Conservation (phyloP, 2,113 vertebrate species). For the Callospermophilus lateralis region DNA sequence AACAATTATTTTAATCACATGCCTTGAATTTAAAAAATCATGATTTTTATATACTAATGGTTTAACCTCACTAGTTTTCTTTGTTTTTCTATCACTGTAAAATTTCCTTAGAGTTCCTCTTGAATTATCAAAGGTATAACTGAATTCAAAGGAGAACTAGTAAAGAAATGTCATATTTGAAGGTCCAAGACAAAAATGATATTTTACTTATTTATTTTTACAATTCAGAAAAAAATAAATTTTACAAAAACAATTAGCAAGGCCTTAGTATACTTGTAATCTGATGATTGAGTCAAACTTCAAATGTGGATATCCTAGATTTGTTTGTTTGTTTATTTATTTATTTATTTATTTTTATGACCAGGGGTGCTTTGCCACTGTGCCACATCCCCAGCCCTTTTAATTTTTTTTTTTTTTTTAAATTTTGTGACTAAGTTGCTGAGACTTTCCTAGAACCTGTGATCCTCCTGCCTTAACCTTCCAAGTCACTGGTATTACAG, state of each 20-base stretch:
- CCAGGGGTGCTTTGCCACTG: too few relatives aligned
- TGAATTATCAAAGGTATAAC: not conserved
- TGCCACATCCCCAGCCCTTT: too few relatives aligned
- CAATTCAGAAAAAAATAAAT: not conserved
- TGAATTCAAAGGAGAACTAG: not conserved
- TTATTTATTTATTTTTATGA: too few relatives aligned
- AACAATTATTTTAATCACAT: not conserved
- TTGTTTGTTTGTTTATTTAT: not conserved
- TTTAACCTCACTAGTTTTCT: not conserved
- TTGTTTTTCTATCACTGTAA: not conserved
- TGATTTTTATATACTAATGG: not conserved
- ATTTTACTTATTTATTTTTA: not conserved
- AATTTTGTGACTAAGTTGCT: too few relatives aligned
- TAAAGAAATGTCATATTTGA: not conserved
- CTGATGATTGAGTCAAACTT: not conserved
- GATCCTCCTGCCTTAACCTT: too few relatives aligned
- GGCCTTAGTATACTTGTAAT: not conserved
- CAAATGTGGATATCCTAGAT: not conserved
- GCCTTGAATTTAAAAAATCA: not conserved
- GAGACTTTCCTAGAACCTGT: too few relatives aligned
- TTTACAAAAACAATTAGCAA: not conserved
- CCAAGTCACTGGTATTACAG: too few relatives aligned
- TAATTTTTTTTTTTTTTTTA: too few relatives aligned
- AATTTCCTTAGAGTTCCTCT: not conserved
- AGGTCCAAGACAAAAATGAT: not conserved